phyloP scores from a whole-genome alignment of 2,113 vertebrate species.

The Gopherus evgoodei region DNA sequence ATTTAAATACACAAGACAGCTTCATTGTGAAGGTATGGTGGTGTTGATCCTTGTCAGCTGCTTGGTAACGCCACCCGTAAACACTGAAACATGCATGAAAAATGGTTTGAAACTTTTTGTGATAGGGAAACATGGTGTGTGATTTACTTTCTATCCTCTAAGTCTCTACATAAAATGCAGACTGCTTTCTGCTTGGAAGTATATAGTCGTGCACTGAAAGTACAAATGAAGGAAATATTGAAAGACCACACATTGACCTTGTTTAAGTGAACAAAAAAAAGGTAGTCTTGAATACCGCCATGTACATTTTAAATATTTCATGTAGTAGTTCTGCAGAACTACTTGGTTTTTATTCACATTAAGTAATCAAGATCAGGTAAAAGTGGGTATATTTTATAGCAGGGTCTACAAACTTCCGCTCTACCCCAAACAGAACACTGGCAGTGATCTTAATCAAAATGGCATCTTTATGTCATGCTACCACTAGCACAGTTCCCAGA shows the following conservation, averaged over 20 bases:
- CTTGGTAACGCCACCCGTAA: not conserved
- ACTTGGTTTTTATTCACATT: not conserved
- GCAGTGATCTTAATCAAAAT: not conserved
- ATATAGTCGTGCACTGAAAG: not conserved
- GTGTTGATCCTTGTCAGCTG: not conserved
- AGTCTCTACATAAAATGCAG: not conserved
- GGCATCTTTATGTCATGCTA: not conserved
- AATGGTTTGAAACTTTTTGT: not conserved
- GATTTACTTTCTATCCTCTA: not conserved
- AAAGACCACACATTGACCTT: not conserved
- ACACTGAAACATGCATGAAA: not conserved
- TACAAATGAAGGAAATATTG: fast-evolving
- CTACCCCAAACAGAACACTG: not conserved
- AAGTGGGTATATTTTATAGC: not conserved
- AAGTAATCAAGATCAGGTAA: not conserved
- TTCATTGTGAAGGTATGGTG: not conserved
- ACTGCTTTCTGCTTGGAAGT: not conserved
- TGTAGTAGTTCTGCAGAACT: not conserved
- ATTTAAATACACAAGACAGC: constrained; percentile 1
- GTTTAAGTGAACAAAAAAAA: not conserved
- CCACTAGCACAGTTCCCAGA: not conserved
- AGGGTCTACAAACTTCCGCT: not conserved
- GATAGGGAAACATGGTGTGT: not conserved
- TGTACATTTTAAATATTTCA: not conserved
- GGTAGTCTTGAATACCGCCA: not conserved